Conservation (phyloP, 2,797 vertebrate genomes). For the Gymnopithys bicolor region DNA sequence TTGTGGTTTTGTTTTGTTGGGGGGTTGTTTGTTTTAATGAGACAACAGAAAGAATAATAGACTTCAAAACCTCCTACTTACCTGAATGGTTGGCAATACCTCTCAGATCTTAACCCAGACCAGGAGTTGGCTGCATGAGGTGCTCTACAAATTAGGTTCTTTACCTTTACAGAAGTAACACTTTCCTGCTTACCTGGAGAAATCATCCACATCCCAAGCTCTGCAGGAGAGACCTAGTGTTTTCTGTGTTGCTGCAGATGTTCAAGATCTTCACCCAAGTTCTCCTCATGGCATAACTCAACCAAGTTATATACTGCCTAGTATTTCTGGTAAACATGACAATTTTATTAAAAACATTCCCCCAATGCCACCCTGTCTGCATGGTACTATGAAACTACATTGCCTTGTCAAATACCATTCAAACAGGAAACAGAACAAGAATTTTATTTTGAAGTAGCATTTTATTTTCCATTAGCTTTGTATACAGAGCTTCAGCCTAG, state of each 20-base stretch:
- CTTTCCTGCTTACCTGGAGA: background rate
- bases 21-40: background rate
- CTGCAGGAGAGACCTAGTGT: background rate
- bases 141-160: background rate
- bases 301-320: background rate
- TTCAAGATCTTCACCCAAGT: background rate
- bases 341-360: slow-evolving; percentile 25
- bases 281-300: slow-evolving; percentile 22
- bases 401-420: slow-evolving; percentile 7
- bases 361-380: background rate
- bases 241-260: background rate
- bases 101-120: background rate
- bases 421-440: slow-evolving; percentile 26
- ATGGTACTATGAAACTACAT: slow-evolving; percentile 15
- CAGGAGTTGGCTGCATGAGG: background rate
- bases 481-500: background rate
- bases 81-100: background rate
- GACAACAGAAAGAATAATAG: background rate
- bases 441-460: slow-evolving; percentile 31
- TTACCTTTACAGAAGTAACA: background rate
- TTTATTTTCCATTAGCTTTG: slow-evolving; percentile 71
- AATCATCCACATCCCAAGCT: background rate
- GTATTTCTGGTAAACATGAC: slow-evolving; percentile 27
- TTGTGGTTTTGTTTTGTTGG: background rate
- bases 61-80: background rate